A percentile compares a stretch with the other conserved stretches of the same genome.
phyloP scores from a whole-genome alignment of 2,888 invertebrate species.

The Schizotus pectinicornis region DNA sequence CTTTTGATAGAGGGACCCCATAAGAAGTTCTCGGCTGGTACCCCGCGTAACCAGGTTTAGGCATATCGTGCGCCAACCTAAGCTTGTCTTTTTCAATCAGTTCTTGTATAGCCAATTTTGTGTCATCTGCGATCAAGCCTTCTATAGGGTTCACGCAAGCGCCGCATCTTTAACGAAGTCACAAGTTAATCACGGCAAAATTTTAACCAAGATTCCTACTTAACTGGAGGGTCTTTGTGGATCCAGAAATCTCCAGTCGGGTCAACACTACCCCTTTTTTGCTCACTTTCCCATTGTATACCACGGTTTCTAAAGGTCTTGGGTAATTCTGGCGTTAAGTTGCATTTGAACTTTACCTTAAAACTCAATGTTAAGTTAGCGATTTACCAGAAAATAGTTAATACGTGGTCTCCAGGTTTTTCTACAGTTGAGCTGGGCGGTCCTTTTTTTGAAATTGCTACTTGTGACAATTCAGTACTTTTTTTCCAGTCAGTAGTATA shows the following conservation, averaged over 20 bases:
- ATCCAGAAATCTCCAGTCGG: conserved; percentile 50
- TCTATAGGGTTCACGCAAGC: conserved; percentile 48
- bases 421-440: conserved; percentile 12
- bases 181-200: not conserved
- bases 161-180: conserved; percentile 40
- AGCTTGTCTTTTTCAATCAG: conserved; percentile 50
- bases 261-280: conserved; percentile 49
- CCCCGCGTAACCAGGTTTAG: conserved; percentile 51
- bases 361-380: not conserved
- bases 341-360: conserved; percentile 38
- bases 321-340: conserved; percentile 42
- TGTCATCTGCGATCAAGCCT: conserved; percentile 45
- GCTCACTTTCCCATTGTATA: conserved; percentile 53
- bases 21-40: conserved; percentile 47
- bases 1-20: conserved; percentile 47
- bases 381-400: not conserved
- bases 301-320: conserved; percentile 39
- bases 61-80: conserved; percentile 52
- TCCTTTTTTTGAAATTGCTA: conserved; percentile 3
- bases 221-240: conserved; percentile 44
- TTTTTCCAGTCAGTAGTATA: conserved; percentile 54
- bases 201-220: conserved; percentile 35
- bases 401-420: conserved; percentile 21
- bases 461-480: conserved; percentile 47
- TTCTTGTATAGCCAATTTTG: conserved; percentile 46